Percentiles rank a stretch among this genome's conserved stretches.
These are phyloP conservation scores for Pteropus rufus DNA, from an alignment of 2,797 vertebrate genomes.

Conservation along the genomic window DNA sequence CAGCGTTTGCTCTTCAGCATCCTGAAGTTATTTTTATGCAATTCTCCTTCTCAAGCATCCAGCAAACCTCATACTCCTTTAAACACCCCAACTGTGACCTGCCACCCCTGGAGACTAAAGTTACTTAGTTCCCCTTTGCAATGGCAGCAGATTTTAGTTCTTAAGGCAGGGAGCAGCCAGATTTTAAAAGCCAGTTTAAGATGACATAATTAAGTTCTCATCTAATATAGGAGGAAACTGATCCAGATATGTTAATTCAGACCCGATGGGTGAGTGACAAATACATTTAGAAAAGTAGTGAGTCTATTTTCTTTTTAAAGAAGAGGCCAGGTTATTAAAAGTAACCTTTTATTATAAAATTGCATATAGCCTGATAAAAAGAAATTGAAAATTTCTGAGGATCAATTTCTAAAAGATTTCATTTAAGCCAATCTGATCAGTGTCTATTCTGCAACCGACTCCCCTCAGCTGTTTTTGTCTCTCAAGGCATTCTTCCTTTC, in stretches of 20 bases:
- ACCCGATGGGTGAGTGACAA: neutral
- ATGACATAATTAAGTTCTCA: neutral
- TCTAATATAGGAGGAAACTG: neutral
- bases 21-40: neutral
- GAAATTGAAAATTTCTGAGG: neutral
- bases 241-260: neutral
- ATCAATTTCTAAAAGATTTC: neutral
- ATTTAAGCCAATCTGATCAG: neutral
- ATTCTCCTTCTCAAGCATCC: neutral
- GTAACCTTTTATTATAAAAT: neutral
- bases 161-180: neutral
- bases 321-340: neutral
- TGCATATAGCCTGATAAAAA: neutral
- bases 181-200: neutral
- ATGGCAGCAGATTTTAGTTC: neutral
- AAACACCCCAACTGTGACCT: neutral
- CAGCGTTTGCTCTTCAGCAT: neutral
- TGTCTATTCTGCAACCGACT: neutral
- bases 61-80: neutral
- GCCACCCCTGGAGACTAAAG: neutral
- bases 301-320: neutral
- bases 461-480: neutral
- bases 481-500: neutral
- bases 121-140: neutral
- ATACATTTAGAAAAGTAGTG: neutral